Percentiles rank a stretch among this genome's conserved stretches.
phyloP scores from a whole-genome alignment of 2,888 invertebrate genomes.

The Eilema sororculum region DNA sequence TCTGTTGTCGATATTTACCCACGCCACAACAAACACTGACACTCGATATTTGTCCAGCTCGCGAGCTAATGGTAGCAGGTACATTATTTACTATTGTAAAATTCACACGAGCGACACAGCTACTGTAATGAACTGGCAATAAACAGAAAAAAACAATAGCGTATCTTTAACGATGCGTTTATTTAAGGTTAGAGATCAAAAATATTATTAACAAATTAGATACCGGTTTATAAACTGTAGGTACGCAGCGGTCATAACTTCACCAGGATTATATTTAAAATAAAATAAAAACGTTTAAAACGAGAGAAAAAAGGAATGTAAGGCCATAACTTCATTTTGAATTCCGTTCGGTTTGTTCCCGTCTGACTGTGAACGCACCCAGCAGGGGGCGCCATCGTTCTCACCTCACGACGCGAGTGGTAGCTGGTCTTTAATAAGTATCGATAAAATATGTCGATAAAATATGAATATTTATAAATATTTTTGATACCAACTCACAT shows the following conservation, averaged over 20 bases:
- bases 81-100: conserved; percentile 70
- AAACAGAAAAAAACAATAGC: conserved; percentile 45
- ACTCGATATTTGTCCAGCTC: conserved; percentile 82
- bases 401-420: conserved; percentile 87
- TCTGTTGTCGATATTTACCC: conserved; percentile 82
- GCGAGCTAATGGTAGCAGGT: conserved; percentile 79
- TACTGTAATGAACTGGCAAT: conserved; percentile 75
- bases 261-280: conserved; percentile 72
- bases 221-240: conserved; percentile 56
- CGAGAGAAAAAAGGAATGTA: conserved; percentile 73
- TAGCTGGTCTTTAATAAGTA: conserved; percentile 86
- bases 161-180: conserved; percentile 45
- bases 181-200: conserved; percentile 49
- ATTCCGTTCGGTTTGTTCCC: conserved; percentile 83
- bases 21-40: conserved; percentile 79
- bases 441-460: conserved; percentile 86
- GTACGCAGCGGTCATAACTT: conserved; percentile 66
- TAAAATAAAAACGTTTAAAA: conserved; percentile 77
- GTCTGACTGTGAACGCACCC: conserved; percentile 80
- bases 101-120: conserved; percentile 74
- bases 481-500: conserved; percentile 75
- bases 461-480: conserved; percentile 86
- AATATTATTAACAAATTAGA: conserved; percentile 54
- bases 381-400: conserved; percentile 86
- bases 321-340: conserved; percentile 85